phyloP scores from a whole-genome alignment of 2,888 invertebrate species.

The Lobophora halterata region DNA sequence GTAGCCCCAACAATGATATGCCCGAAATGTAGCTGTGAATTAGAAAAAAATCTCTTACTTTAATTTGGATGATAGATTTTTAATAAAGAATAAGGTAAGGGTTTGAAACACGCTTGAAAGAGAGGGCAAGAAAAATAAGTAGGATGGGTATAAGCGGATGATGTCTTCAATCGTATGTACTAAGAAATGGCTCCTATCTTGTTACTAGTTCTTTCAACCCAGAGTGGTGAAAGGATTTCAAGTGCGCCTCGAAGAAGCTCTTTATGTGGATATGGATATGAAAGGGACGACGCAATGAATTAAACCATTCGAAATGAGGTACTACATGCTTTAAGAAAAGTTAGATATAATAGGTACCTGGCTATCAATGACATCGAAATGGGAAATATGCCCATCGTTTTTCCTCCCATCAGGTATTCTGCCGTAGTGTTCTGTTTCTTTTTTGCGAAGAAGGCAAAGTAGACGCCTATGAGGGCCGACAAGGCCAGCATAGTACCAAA shows the following conservation, averaged over 20 bases:
- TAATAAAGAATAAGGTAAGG: too few species aligned
- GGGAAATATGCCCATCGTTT: constrained; percentile 88
- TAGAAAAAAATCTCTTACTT: constrained; percentile 5
- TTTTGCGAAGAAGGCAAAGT: constrained; percentile 85
- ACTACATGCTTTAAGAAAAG: background rate
- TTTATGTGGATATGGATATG: too few species aligned
- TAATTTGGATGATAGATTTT: too few species aligned
- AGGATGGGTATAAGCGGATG: too few species aligned
- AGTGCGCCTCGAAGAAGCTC: too few species aligned
- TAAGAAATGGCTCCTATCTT: too few species aligned
- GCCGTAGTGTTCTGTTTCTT: constrained; percentile 85
- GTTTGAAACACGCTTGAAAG: too few species aligned
- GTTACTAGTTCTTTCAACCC: too few species aligned
- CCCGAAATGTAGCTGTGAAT: constrained; percentile 87
- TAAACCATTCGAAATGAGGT: background rate
- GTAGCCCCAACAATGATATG: constrained; percentile 85
- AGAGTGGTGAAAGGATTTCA: too few species aligned
- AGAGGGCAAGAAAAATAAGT: too few species aligned
- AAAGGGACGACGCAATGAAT: too few species aligned
- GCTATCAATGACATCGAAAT: constrained; percentile 89
- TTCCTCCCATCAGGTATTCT: constrained; percentile 88
- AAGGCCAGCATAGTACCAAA: constrained; percentile 83
- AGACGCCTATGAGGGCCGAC: constrained; percentile 85
- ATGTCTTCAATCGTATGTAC: too few species aligned
- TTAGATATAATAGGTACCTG: constrained; percentile 83